Percentiles rank a stretch among this genome's conserved stretches.
phyloP scores from a whole-genome alignment of 2,113 vertebrate species.

The Nyctibius bracteatus region DNA sequence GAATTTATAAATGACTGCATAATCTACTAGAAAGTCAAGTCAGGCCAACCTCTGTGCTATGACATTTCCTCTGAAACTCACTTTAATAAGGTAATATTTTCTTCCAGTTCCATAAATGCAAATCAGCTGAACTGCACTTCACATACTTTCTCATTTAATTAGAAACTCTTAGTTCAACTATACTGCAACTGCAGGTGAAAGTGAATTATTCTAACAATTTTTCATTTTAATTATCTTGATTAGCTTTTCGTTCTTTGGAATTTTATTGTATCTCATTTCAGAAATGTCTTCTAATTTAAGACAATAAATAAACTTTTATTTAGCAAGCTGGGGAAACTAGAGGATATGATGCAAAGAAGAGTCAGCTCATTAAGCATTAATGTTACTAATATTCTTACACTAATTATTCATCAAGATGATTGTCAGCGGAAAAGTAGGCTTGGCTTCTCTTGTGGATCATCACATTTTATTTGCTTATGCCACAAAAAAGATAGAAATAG shows the following conservation, averaged over 20 bases:
- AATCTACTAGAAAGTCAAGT: conserved; percentile 42
- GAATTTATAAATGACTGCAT: conserved; percentile 45
- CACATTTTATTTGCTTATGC: neutral
- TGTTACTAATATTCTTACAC: conserved; percentile 38
- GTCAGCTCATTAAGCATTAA: conserved; percentile 60
- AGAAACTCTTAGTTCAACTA: conserved; percentile 34
- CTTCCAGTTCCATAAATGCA: conserved; percentile 53
- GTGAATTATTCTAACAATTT: conserved; percentile 58
- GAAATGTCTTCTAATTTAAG: conserved; percentile 53
- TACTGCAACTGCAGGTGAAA: conserved; percentile 34
- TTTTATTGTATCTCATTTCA: conserved; percentile 60
- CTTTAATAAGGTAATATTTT: conserved; percentile 60
- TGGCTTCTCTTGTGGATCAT: conserved; percentile 17
- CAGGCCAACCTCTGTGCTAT: conserved; percentile 26
- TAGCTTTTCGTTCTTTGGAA: conserved; percentile 50
- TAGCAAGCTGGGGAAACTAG: conserved; percentile 51
- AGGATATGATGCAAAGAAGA: conserved; percentile 8
- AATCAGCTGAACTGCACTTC: conserved; percentile 31
- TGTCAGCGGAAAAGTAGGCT: conserved; percentile 12
- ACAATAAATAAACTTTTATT: conserved; percentile 68
- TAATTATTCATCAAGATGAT: conserved; percentile 58
- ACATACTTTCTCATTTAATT: conserved; percentile 43
- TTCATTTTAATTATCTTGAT: conserved; percentile 71
- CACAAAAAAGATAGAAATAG: neutral
- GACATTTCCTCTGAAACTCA: conserved; percentile 57